Evolutionary conservation across 2,888 invertebrate genomes (phyloP).

Genomic region (Steromphala cineraria): DNA sequence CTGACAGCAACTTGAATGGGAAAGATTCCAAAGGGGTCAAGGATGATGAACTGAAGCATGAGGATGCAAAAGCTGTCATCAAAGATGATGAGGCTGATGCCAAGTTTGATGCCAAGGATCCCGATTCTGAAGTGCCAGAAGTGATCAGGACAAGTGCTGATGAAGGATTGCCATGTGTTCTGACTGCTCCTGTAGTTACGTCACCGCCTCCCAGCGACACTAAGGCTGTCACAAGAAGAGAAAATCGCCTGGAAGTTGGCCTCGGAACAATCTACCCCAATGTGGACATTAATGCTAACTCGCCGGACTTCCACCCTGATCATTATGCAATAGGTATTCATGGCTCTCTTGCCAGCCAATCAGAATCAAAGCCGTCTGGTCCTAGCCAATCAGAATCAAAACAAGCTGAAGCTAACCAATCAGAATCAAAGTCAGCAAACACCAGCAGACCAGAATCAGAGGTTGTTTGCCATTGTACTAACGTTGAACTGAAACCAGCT

Average conservation of each 20-base stretch:
- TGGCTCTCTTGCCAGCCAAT: constrained; percentile 17
- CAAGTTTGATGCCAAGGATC: background rate
- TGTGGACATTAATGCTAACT: constrained; percentile 36
- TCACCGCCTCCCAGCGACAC: background rate
- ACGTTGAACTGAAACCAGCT: background rate
- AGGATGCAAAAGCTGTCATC: background rate
- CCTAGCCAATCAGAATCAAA: constrained; percentile 10
- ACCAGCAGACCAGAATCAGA: background rate
- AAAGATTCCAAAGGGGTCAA: background rate
- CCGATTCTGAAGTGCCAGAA: background rate
- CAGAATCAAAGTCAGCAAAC: background rate
- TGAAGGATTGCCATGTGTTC: background rate
- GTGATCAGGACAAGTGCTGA: background rate
- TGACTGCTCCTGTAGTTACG: background rate
- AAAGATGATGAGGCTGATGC: background rate
- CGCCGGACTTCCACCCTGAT: constrained; percentile 26
- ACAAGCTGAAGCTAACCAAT: background rate
- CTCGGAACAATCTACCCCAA: background rate
- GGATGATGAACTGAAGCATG: background rate
- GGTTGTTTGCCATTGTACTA: too few species aligned
- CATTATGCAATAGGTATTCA: constrained; percentile 23
- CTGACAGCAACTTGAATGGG: background rate
- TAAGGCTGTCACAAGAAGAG: background rate
- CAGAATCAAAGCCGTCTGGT: background rate
- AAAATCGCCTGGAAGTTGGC: background rate